These are phyloP conservation scores for Abrostola tripartita DNA, from an alignment of 2,888 invertebrate genomes.

Conservation along the genomic window DNA sequence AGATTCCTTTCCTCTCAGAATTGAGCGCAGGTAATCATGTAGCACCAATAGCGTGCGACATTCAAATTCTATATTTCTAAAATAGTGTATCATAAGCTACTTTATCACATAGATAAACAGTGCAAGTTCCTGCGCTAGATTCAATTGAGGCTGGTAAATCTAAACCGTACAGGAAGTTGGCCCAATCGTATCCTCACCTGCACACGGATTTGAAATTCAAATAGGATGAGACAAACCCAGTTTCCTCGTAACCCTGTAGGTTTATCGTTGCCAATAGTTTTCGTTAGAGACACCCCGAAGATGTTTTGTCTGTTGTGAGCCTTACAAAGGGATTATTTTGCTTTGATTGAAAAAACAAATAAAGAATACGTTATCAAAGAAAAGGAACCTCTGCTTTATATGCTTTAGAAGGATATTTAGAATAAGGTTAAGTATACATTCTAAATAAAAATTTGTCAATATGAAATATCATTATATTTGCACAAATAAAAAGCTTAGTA, in stretches of 20 bases:
- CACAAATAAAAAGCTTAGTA: conserved; percentile 55
- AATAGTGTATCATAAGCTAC: conserved; percentile 50
- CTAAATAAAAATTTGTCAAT: conserved; percentile 37
- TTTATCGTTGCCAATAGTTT: conserved; percentile 72
- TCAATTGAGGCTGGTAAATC: conserved; percentile 82
- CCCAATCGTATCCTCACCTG: conserved; percentile 83
- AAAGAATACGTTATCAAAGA: conserved; percentile 36
- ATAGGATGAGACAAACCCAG: conserved; percentile 78
- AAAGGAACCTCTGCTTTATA: conserved; percentile 11
- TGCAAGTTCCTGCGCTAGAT: conserved; percentile 72
- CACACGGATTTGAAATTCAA: conserved; percentile 84
- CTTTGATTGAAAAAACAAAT: conserved; percentile 53
- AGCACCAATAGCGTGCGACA: background rate
- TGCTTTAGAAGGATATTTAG: conserved; percentile 4
- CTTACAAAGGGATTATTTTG: conserved; percentile 53
- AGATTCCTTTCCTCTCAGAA: background rate
- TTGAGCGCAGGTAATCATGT: background rate
- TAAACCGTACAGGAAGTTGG: conserved; percentile 81
- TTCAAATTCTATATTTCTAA: conserved; percentile 7
- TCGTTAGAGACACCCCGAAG: conserved; percentile 38
- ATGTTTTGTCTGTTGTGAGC: conserved; percentile 19
- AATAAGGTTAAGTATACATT: conserved; percentile 13
- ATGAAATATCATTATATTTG: conserved; percentile 45
- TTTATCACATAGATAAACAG: conserved; percentile 68
- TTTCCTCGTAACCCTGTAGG: conserved; percentile 73